Evolutionary conservation across 1,140 invertebrate genomes (phyloP), one percentile per base, ranked within the genome.

Genomic region (Acromyrmex heyeri): DNA sequence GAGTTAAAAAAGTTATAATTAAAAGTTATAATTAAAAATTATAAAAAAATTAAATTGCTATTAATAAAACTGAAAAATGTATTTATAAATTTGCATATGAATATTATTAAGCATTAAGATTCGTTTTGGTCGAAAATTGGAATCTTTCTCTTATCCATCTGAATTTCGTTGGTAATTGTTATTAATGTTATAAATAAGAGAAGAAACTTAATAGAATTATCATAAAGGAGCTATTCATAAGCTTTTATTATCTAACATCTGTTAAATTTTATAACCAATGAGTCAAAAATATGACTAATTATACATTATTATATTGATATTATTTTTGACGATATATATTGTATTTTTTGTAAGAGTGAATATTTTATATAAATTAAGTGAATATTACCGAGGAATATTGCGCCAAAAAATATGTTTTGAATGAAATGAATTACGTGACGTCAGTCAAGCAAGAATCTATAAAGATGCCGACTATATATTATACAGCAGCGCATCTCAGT

Each of bases 11-110:
- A 67, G 27, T 78, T 30, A 4, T 34, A 78, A 50, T 65, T 78
- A 79, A 3, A 34, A 67, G 27, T 78, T 30, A 4, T 34, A 78
- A 65, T 65, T 78, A n/a, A 55, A 34, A 67, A n/a, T 78, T 30
- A 4, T 34, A 78, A 79, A 3, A 5, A 48, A 79, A 30, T 69
- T 34, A 78, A 78, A 65, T 78, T 65, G 73, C 27, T 62, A 48
- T 44, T 44, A 44, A 44, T 44, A 44, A 44, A 10, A 44, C 38
- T 38, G 8, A 38, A 44, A 10, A 44, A 10, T 44, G 8, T 44
- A 44, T 44, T 44, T 44, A 44, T 44, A 44, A 12, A 44, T 44
- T 44, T 44, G 1, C 2, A 44, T 44, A 44, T 10, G 38, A 44
- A 44, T 44, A 44, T 44, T 44, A 10, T 44, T 3, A 12, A 44